Base-by-base conservation (phyloP, 1,140 invertebrate genomes). In the Odontomachus brunneus region DNA sequence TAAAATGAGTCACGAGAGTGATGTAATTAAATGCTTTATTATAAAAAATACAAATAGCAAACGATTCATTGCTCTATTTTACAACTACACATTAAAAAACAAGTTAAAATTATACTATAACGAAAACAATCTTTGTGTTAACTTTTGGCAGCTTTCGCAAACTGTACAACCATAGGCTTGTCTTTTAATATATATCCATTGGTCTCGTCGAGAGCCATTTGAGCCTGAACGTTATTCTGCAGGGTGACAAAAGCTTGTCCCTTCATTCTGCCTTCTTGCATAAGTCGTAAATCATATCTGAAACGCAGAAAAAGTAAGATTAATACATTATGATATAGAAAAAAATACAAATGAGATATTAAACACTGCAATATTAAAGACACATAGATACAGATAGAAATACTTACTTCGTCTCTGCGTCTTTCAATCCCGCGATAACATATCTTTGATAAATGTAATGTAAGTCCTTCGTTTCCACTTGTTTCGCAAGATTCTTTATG, bases 251-350 rank as follows among this genome's bases (percentile, higher is more conserved):
- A 99, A 7, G 97, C 98, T 94, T 99, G 98, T 0, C 98, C 98
- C 94, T 98, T 99, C 98, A 99, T 99, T 90, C 98, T 95, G 0
- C 98, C 98, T 92, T 98, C 97, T 92, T 98, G 97, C 98, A 99
- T 98, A 2, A 98, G 95, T 87, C 97, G 95, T n/a, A 98, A 95
- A 94, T 98, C 96, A 94, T 98, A 98, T 81, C 92, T 93, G 33
- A 29, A 90, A 90, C 29, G 19, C 65, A 48, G 24, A 69, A 44
- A 29, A 51, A 48, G 19, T 33, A 66, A n/a, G n/a, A n/a, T n/a
- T 29, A 78, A 82, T 17, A 19, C 22, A 62, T 83, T 57, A 78
- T 74, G 15, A 55, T 48, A 57, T n/a, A 33, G 9, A 11, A 29
- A 51, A 65, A 73, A 62, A 84, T 66, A 4, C 71, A 3, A 33